Evolutionary conservation across 2,797 vertebrate genomes (phyloP).

Genomic region (Pseudotriccus pelzelni): DNA sequence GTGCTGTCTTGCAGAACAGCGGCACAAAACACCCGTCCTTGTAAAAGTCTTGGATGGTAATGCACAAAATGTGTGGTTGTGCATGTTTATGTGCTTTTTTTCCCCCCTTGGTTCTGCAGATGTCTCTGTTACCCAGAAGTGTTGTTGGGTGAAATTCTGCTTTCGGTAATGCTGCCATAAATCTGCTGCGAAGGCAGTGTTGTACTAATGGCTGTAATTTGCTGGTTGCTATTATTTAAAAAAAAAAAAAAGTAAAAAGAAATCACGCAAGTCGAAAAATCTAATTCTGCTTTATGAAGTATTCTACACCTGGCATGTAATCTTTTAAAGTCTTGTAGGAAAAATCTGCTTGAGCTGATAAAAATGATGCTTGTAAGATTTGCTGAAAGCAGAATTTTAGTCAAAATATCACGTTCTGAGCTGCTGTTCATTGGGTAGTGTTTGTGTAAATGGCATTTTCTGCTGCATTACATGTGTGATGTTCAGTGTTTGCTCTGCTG

Average conservation of each 20-base stretch:
- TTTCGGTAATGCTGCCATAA: background rate
- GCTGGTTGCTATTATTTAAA: background rate
- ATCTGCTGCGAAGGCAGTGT: background rate
- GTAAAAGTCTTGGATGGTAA: background rate
- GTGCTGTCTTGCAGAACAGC: background rate
- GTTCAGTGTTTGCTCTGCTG: background rate
- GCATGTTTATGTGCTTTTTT: background rate
- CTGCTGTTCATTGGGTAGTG: background rate
- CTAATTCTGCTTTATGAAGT: background rate
- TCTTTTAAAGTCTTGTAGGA: background rate
- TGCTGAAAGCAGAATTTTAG: background rate
- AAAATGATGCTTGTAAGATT: background rate
- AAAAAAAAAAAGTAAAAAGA: background rate
- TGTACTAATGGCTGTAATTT: background rate
- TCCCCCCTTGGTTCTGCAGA: background rate
- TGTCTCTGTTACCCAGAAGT: background rate
- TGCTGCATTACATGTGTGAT: background rate
- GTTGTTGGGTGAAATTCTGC: background rate
- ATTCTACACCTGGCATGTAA: background rate
- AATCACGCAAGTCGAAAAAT: background rate
- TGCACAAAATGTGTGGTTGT: background rate
- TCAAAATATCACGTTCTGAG: background rate
- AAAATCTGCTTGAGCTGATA: constrained; percentile 9
- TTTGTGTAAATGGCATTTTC: background rate
- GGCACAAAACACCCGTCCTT: background rate